A percentile compares a stretch with the other conserved stretches of the same genome.
phyloP scores from a whole-genome alignment of 1,140 invertebrate genomes.

The Leptopilina clavipes region DNA sequence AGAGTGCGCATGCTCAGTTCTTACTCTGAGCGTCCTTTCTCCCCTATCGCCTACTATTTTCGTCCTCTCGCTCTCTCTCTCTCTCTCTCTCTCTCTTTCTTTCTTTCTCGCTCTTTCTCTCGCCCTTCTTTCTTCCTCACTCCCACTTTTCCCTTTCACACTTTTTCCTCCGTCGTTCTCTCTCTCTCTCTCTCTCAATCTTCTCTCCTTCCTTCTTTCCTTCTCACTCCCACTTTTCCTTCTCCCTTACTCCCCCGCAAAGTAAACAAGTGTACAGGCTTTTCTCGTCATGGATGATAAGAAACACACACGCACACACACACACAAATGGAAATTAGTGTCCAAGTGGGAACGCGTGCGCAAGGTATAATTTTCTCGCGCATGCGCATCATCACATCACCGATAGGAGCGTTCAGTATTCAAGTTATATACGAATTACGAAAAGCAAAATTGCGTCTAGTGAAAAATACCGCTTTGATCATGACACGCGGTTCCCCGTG shows the following conservation, averaged over 20 bases:
- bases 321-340: constrained; percentile 4
- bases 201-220: background rate
- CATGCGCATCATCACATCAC: constrained; percentile 53
- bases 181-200: too few species aligned
- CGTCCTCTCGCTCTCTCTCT: background rate
- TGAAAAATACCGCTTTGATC: constrained; percentile 61
- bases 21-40: background rate
- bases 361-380: constrained; percentile 50
- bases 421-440: background rate
- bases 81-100: background rate
- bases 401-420: constrained; percentile 49
- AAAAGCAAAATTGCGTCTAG: constrained; percentile 24
- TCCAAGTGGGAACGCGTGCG: constrained; percentile 56
- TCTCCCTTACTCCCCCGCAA: background rate
- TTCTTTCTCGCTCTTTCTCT: background rate
- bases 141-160: background rate
- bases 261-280: too few species aligned
- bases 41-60: background rate
- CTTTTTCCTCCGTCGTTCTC: background rate
- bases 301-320: constrained; percentile 43
- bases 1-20: background rate
- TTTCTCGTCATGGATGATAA: constrained; percentile 59
- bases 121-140: background rate
- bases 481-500: constrained; percentile 37
- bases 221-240: background rate